These are phyloP conservation scores for Papilio xuthus DNA, from an alignment of 1,140 invertebrate genomes.

Conservation along the genomic window DNA sequence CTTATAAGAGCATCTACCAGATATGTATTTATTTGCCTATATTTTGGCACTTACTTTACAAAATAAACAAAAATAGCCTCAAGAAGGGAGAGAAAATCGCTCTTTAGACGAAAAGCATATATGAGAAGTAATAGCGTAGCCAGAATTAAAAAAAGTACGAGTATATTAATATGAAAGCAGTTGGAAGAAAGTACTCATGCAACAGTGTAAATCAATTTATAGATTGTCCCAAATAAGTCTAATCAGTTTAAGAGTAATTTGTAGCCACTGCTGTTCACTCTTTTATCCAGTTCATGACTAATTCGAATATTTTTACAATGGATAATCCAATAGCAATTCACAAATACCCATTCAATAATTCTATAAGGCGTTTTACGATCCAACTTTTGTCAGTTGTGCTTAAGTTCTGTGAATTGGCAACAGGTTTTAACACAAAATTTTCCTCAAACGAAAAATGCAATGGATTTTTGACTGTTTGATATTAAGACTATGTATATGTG, in stretches of 20 bases:
- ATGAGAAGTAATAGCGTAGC: too few relatives aligned
- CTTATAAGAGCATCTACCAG: not conserved
- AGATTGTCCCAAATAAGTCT: not conserved
- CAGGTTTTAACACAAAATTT: constrained; percentile 26
- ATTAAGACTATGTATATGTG: too few relatives aligned
- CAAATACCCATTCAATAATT: not conserved
- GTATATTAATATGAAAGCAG: too few relatives aligned
- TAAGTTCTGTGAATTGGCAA: constrained; percentile 30
- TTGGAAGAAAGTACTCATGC: not conserved
- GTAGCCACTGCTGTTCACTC: not conserved
- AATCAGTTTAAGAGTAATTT: not conserved
- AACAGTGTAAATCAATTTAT: not conserved
- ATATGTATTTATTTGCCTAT: too few relatives aligned
- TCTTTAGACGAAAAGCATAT: too few relatives aligned
- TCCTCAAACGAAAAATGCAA: constrained; percentile 36
- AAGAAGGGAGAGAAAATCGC: too few relatives aligned
- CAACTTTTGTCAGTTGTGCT: constrained; percentile 32
- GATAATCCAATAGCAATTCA: not conserved
- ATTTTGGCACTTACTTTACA: too few relatives aligned
- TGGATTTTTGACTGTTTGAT: not conserved
- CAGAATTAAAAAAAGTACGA: too few relatives aligned
- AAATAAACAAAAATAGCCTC: too few relatives aligned
- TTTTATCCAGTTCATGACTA: not conserved
- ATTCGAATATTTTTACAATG: not conserved
- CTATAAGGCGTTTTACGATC: constrained; percentile 15